Conservation (phyloP, 2,113 vertebrate genomes). For the Gymnarchus niloticus region DNA sequence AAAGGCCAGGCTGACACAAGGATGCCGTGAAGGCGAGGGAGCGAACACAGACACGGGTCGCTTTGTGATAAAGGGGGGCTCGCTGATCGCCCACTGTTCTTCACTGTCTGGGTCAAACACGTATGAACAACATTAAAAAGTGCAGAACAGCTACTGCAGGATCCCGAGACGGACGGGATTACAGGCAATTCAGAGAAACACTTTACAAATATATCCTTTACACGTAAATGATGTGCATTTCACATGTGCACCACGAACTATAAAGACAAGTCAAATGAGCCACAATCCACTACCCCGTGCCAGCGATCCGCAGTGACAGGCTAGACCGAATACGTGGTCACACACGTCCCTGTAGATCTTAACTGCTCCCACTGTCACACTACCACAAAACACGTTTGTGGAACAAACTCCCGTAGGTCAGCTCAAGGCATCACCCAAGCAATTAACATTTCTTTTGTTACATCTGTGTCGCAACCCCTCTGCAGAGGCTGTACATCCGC, state of each 20-base stretch:
- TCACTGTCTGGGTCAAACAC: not conserved
- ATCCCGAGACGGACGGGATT: not conserved
- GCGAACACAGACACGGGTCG: not conserved
- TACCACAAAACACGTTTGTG: not conserved
- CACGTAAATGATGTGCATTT: not conserved
- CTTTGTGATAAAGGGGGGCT: not conserved
- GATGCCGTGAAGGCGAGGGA: not conserved
- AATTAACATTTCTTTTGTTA: not conserved
- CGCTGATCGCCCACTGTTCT: not conserved
- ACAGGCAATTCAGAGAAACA: not conserved
- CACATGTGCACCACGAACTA: no score
- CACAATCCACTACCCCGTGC: not conserved
- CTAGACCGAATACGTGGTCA: not conserved
- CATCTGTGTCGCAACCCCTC: not conserved
- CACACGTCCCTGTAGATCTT: not conserved
- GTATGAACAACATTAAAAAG: not conserved
- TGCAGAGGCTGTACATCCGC: not conserved
- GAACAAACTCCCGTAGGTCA: constrained; percentile 4
- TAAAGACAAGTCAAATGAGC: not conserved
- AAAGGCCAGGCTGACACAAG: not conserved
- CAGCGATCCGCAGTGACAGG: not conserved
- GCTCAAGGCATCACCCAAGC: not conserved
- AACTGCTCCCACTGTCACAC: not conserved
- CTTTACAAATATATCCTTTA: not conserved
- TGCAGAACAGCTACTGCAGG: no score